Evolutionary conservation across 30 jellyfish, hydroid and myxozoan genomes (phyloP).

Genomic region (Aurelia aurita complex sp. Pacific): DNA sequence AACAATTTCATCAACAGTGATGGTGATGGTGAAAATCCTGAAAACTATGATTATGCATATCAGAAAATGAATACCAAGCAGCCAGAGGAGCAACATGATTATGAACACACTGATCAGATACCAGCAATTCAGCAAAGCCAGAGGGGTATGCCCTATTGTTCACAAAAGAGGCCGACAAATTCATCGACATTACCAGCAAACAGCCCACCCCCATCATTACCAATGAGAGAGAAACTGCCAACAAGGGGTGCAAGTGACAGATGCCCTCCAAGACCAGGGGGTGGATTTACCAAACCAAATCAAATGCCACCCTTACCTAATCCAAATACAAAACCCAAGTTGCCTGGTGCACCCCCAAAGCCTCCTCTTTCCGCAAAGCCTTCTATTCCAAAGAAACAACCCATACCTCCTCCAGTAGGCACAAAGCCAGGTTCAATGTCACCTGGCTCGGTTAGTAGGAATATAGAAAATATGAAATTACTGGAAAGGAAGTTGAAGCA

Average conservation of each 20-base stretch:
- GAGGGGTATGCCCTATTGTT: neutral
- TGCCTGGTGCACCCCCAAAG: neutral
- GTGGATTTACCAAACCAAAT: neutral
- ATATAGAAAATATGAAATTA: neutral
- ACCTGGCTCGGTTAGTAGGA: neutral
- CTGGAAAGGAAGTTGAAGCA: neutral
- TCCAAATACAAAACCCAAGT: constrained; percentile 30
- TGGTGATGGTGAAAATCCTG: neutral
- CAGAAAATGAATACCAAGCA: neutral
- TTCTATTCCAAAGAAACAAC: no score
- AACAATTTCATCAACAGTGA: no score
- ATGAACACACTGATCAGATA: constrained; percentile 38
- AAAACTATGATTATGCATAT: constrained; percentile 28
- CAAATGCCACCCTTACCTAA: constrained; percentile 41
- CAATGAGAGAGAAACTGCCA: neutral
- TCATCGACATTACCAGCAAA: neutral
- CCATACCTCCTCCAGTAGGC: no score
- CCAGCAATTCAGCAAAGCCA: constrained; percentile 1
- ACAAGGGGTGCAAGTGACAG: neutral
- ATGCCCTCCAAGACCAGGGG: neutral
- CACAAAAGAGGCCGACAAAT: neutral
- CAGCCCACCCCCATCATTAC: constrained; percentile 39
- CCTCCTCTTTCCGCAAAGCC: no score
- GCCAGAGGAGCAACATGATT: constrained; percentile 15
- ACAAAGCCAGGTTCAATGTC: neutral